phyloP scores from a whole-genome alignment of 2,797 vertebrate genomes.

The Falco naumanni region DNA sequence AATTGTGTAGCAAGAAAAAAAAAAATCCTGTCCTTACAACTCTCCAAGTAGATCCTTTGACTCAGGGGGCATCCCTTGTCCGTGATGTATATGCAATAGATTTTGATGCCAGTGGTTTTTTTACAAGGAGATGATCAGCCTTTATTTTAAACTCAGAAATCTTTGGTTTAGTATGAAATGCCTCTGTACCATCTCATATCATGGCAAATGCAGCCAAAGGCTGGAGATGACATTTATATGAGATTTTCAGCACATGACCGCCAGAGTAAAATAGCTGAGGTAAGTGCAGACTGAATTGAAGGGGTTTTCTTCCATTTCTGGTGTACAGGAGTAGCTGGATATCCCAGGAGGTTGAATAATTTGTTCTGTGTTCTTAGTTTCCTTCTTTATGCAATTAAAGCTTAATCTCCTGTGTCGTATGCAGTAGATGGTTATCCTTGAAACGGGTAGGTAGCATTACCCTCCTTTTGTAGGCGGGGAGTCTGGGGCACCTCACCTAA shows the following conservation, averaged over 20 bases:
- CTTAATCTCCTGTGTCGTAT: not conserved
- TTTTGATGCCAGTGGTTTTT: not conserved
- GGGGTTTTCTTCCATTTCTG: not conserved
- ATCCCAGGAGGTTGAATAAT: not conserved
- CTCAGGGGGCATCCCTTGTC: not conserved
- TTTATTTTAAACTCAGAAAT: conserved; percentile 1
- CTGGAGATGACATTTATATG: conserved; percentile 2
- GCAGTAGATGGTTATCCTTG: not conserved
- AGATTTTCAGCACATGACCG: not conserved
- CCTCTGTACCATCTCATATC: not conserved
- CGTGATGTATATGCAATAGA: not conserved
- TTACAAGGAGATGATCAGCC: not conserved
- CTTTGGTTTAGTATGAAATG: not conserved
- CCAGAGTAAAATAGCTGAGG: not conserved
- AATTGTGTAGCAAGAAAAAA: not conserved
- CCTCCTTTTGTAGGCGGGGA: not conserved
- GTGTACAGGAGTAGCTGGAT: not conserved
- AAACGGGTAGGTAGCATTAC: not conserved
- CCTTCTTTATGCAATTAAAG: not conserved
- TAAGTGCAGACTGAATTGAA: not conserved
- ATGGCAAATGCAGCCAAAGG: conserved; percentile 1
- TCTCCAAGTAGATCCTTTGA: not conserved
- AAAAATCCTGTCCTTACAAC: not conserved
- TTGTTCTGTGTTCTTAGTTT: conserved; percentile 35
- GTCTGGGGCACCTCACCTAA: not conserved